Evolutionary conservation across 1,140 invertebrate species (phyloP).

Genomic region (Laupala kohalensis): DNA sequence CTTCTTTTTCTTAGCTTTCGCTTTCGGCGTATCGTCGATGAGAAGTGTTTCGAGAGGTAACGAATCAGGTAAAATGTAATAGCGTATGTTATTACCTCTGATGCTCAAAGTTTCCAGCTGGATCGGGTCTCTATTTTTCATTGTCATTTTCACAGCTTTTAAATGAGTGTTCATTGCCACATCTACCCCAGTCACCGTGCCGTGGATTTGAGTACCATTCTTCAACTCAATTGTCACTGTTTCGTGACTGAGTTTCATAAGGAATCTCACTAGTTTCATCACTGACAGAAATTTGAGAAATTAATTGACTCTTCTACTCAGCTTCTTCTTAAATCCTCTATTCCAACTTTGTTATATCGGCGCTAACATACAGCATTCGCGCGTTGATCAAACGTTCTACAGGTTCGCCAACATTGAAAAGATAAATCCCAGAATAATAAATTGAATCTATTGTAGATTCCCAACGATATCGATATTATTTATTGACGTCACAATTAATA

Average conservation of each 20-base stretch:
- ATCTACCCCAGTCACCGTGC: conserved; percentile 91
- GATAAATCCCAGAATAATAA: too few relatives aligned
- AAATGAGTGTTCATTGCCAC: conserved; percentile 99
- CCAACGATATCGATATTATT: too few relatives aligned
- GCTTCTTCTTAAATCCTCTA: too few relatives aligned
- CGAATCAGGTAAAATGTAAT: conserved; percentile 91
- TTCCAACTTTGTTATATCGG: too few relatives aligned
- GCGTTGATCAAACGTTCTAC: too few relatives aligned
- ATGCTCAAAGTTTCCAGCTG: conserved; percentile 89
- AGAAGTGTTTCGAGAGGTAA: conserved; percentile 88
- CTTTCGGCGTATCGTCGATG: conserved; percentile 93
- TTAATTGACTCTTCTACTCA: too few relatives aligned
- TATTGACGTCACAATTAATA: too few relatives aligned
- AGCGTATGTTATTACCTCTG: conserved; percentile 95
- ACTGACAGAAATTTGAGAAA: neutral
- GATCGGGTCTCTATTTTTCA: conserved; percentile 89
- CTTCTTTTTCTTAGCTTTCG: conserved; percentile 82
- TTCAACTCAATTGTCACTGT: conserved; percentile 98
- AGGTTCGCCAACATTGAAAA: too few relatives aligned
- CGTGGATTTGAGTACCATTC: conserved; percentile 96
- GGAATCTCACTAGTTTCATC: conserved; percentile 48
- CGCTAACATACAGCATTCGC: too few relatives aligned
- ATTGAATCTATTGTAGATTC: too few relatives aligned
- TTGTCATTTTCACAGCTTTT: conserved; percentile 94
- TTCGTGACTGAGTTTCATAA: conserved; percentile 99